Evolutionary conservation across 2,113 vertebrate species (phyloP).

Genomic region (Pedionomus torquatus): DNA sequence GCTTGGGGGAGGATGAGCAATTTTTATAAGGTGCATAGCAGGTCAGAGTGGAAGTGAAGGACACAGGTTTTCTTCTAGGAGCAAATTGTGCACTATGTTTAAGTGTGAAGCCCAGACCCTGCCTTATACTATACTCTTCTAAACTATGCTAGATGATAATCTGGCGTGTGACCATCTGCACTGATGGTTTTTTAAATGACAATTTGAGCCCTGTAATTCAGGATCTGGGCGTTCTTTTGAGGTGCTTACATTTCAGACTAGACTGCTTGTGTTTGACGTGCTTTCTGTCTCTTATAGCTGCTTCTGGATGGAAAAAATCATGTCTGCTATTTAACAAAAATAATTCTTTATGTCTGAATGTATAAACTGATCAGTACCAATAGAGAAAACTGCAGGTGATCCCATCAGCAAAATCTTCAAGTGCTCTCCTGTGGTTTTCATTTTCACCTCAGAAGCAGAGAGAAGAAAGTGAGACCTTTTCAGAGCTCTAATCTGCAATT

Average conservation of each 20-base stretch:
- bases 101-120: not conserved
- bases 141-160: not conserved
- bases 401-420: not conserved
- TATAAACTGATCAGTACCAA: not conserved
- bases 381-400: not conserved
- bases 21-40: not conserved
- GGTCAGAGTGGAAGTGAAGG: not conserved
- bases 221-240: not conserved
- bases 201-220: not conserved
- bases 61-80: not conserved
- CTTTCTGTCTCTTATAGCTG: not conserved
- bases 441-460: not conserved
- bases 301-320: not conserved
- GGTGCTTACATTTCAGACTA: not conserved
- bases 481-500: not conserved
- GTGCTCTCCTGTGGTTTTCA: not conserved
- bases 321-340: not conserved
- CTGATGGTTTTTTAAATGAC: not conserved
- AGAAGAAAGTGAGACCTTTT: not conserved
- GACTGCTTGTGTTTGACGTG: not conserved
- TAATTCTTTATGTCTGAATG: not conserved
- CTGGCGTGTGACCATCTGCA: not conserved
- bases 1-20: not conserved
- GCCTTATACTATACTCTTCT: not conserved
- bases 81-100: rapidly evolving